Evolutionary conservation across 2,113 vertebrate species (phyloP).

Genomic region (Alectura lathami): DNA sequence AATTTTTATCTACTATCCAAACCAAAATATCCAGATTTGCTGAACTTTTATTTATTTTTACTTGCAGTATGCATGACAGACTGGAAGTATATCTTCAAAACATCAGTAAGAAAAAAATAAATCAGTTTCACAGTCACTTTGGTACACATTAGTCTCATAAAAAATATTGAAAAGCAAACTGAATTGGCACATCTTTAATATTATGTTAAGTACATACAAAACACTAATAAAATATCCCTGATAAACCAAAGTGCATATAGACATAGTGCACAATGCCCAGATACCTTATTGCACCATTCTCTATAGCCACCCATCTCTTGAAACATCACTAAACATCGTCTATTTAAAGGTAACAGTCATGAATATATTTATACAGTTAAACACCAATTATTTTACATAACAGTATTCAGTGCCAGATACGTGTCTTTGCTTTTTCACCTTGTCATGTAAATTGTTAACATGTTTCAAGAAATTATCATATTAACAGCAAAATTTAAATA

Average conservation of each 20-base stretch:
- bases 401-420: slow-evolving; percentile 91
- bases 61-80: slow-evolving; percentile 94
- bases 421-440: slow-evolving; percentile 80
- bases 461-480: slow-evolving; percentile 84
- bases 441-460: slow-evolving; percentile 68
- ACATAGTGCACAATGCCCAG: slow-evolving; percentile 94
- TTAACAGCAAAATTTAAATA: slow-evolving; percentile 88
- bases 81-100: slow-evolving; percentile 78
- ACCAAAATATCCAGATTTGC: slow-evolving; percentile 69
- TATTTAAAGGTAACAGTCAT: slow-evolving; percentile 94
- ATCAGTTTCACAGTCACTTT: slow-evolving; percentile 98
- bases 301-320: slow-evolving; percentile 84
- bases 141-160: slow-evolving; percentile 91
- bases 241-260: slow-evolving; percentile 99
- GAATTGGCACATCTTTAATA: slow-evolving; percentile 92
- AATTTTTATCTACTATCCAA: slow-evolving; percentile 34
- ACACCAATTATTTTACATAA: slow-evolving; percentile 93
- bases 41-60: slow-evolving; percentile 82
- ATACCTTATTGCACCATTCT: slow-evolving; percentile 86
- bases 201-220: slow-evolving; percentile 99
- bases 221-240: slow-evolving; percentile 99
- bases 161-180: slow-evolving; percentile 80
- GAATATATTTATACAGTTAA: slow-evolving; percentile 93
- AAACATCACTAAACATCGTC: slow-evolving; percentile 88
- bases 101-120: slow-evolving; percentile 90